These are phyloP conservation scores for Thaumetopoea pityocampa DNA, from an alignment of 1,140 invertebrate species.

Conservation along the genomic window DNA sequence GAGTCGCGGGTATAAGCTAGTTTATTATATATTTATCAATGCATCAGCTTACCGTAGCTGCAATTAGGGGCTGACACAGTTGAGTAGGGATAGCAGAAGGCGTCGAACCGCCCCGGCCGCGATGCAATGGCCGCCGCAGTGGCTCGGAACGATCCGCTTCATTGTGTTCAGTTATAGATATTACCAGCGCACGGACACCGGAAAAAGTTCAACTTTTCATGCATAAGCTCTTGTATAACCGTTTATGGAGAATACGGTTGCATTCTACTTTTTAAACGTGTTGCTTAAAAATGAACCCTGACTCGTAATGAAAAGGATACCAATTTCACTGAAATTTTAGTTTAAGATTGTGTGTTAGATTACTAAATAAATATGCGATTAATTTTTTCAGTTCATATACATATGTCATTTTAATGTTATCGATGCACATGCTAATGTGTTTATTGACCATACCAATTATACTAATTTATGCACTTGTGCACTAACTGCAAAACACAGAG, in stretches of 20 bases:
- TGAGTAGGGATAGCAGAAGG: constrained; percentile 1
- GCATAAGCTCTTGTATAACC: constrained; percentile 19
- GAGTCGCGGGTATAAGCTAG: too few relatives aligned
- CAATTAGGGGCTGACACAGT: constrained; percentile 1
- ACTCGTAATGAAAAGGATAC: not conserved
- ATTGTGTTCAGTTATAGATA: constrained; percentile 54
- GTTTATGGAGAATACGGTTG: constrained; percentile 14
- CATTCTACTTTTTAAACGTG: constrained; percentile 1
- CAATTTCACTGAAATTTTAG: not conserved
- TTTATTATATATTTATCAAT: too few relatives aligned
- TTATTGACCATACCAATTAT: constrained; percentile 7
- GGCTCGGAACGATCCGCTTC: constrained; percentile 53
- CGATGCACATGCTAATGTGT: constrained; percentile 6
- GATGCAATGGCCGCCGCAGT: constrained; percentile 49
- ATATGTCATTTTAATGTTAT: constrained; percentile 11
- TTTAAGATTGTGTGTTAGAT: not conserved
- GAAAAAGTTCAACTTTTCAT: constrained; percentile 21
- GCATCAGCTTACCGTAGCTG: constrained; percentile 8
- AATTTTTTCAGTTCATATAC: constrained; percentile 9
- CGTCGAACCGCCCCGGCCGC: constrained; percentile 26
- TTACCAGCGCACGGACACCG: constrained; percentile 38
- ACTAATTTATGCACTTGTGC: constrained; percentile 4
- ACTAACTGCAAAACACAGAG: constrained; percentile 3
- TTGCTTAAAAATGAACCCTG: constrained; percentile 1
- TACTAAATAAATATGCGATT: constrained; percentile 2